A percentile compares a stretch with the other conserved stretches of the same genome.
Conservation (phyloP, 2,797 vertebrate species). For the Potorous gilbertii region DNA sequence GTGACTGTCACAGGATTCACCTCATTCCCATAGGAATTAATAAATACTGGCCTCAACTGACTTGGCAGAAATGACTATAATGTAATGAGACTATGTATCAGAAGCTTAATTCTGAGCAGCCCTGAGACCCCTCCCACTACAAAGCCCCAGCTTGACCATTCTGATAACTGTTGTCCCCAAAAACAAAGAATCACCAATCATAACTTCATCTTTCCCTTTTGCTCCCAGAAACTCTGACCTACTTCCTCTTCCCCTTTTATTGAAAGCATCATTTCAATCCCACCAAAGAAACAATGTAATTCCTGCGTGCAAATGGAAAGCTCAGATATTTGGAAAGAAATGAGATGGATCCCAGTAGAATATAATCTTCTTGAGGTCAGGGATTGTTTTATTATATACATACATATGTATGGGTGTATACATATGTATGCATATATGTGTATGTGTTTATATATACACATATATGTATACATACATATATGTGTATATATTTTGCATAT, state of each 20-base stretch:
- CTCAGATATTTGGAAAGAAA: background rate
- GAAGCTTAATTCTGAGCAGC: constrained; percentile 2
- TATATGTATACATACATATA: accelerated
- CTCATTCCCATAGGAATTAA: constrained; percentile 40
- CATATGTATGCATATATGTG: background rate
- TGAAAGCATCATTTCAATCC: background rate
- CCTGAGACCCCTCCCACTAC: background rate
- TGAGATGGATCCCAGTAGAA: background rate
- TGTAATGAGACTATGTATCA: constrained; percentile 22
- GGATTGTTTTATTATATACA: background rate
- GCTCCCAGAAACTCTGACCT: background rate
- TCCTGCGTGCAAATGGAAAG: background rate
- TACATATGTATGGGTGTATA: background rate
- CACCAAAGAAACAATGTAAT: background rate
- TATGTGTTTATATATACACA: background rate
- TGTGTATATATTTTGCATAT: background rate
- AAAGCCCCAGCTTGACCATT: background rate
- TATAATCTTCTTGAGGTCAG: background rate
- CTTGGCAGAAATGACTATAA: constrained; percentile 32
- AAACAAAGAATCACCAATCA: background rate
- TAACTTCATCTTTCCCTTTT: background rate
- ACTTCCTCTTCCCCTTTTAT: background rate
- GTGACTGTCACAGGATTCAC: constrained; percentile 39
- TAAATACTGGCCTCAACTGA: constrained; percentile 43
- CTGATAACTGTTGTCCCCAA: background rate